Conservation (phyloP, 2,113 vertebrate genomes). For the Tachuris rubrigastra region DNA sequence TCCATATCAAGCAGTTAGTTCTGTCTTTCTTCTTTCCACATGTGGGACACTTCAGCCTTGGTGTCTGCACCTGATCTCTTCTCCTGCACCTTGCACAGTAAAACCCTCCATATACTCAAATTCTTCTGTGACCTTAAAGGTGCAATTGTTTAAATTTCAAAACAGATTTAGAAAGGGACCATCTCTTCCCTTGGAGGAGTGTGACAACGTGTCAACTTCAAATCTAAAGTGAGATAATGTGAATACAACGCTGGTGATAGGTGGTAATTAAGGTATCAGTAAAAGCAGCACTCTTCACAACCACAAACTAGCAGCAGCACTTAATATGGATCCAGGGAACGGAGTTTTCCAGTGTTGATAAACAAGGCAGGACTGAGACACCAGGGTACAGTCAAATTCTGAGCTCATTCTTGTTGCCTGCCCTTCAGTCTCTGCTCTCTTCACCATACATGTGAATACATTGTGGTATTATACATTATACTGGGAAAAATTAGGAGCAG, state of each 20-base stretch:
- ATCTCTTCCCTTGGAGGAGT: background rate
- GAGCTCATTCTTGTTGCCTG: background rate
- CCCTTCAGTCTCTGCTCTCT: background rate
- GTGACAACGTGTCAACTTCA: background rate
- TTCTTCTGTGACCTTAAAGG: background rate
- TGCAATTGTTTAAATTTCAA: background rate
- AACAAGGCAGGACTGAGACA: background rate
- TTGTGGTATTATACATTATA: background rate
- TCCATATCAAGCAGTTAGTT: background rate
- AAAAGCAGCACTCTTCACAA: background rate
- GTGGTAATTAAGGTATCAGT: background rate
- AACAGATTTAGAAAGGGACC: background rate
- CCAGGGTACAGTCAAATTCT: background rate
- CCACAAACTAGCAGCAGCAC: background rate
- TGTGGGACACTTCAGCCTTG: background rate
- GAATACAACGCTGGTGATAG: background rate
- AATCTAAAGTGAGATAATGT: background rate
- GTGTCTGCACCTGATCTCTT: background rate
- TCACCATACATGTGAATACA: too few relatives aligned
- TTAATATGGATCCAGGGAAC: background rate
- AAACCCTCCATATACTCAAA: background rate
- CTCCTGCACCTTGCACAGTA: background rate
- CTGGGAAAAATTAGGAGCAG: background rate
- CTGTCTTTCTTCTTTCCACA: background rate
- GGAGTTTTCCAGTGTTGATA: background rate